These are phyloP conservation scores for Hippocampus guttulatus DNA, from an alignment of 2,113 vertebrate species.

Conservation along the genomic window DNA sequence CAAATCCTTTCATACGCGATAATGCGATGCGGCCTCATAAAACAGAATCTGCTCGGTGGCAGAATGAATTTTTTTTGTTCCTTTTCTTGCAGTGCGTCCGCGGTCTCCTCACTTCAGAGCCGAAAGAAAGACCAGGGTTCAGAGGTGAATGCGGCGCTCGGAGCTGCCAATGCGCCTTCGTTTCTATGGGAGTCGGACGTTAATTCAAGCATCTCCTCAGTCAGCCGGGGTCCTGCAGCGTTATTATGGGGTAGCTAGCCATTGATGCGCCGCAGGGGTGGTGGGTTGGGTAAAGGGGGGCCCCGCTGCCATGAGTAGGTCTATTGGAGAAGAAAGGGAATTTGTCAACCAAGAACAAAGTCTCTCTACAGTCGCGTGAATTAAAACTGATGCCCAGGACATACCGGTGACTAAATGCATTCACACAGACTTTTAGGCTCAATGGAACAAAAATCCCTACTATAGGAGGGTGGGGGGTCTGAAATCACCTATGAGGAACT, in stretches of 20 bases:
- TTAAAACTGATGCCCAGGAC: not conserved
- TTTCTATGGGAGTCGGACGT: conserved; percentile 69
- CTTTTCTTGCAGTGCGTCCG: conserved; percentile 25
- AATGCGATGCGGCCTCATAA: conserved; percentile 62
- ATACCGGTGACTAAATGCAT: not conserved
- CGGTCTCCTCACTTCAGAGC: conserved; percentile 52
- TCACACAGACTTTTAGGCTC: too few relatives aligned
- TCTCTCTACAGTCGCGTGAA: not conserved
- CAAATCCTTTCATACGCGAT: conserved; percentile 63
- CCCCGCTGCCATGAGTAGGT: conserved; percentile 62
- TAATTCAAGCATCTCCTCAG: conserved; percentile 68
- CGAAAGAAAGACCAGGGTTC: conserved; percentile 65
- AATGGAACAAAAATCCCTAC: too few relatives aligned
- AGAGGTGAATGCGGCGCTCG: conserved; percentile 60
- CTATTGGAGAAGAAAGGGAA: conserved; percentile 53
- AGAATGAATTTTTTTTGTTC: conserved; percentile 51
- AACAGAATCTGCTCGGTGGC: conserved; percentile 52
- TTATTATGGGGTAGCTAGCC: conserved; percentile 62
- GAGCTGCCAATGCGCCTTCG: conserved; percentile 44
- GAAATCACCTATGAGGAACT: too few relatives aligned
- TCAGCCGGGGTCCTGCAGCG: conserved; percentile 68
- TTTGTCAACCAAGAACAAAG: not conserved
- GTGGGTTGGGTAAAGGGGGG: conserved; percentile 12
- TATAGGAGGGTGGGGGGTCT: too few relatives aligned
- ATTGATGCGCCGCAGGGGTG: conserved; percentile 59